A percentile compares a stretch with the other conserved stretches of the same genome.
phyloP scores from a whole-genome alignment of 2,113 vertebrate species.

The Oplegnathus fasciatus region DNA sequence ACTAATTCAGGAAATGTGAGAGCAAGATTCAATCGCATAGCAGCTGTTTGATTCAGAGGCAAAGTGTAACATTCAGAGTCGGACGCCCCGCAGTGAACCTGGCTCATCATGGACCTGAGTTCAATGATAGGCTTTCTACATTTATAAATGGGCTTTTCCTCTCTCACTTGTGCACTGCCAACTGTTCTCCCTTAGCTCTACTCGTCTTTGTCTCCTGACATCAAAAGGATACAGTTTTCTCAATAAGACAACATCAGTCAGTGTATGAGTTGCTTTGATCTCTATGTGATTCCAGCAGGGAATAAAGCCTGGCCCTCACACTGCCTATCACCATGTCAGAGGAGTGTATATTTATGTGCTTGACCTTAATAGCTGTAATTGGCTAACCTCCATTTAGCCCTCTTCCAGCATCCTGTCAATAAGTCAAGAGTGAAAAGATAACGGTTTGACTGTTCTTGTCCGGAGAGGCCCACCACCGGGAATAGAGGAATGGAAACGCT shows the following conservation, averaged over 20 bases:
- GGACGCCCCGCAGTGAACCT: constrained; percentile 46
- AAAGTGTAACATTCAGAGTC: constrained; percentile 4
- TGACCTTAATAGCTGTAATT: constrained; percentile 75
- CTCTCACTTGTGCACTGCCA: constrained; percentile 45
- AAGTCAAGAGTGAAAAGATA: constrained; percentile 69
- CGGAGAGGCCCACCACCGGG: constrained; percentile 43
- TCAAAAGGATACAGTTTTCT: constrained; percentile 60
- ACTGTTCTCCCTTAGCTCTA: constrained; percentile 50
- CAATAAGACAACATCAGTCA: constrained; percentile 54
- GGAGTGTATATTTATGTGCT: constrained; percentile 67
- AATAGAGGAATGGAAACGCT: constrained; percentile 44
- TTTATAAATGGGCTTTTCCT: constrained; percentile 62
- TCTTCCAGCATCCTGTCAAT: constrained; percentile 70
- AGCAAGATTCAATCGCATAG: constrained; percentile 21
- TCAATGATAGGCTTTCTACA: constrained; percentile 51
- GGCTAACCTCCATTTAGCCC: constrained; percentile 68
- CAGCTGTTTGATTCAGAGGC: constrained; percentile 27
- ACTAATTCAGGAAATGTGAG: constrained; percentile 19
- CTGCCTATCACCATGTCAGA: constrained; percentile 61
- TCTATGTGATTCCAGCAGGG: constrained; percentile 43
- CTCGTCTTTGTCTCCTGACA: constrained; percentile 60
- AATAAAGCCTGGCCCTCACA: constrained; percentile 36
- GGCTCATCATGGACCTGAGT: constrained; percentile 46
- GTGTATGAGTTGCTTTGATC: constrained; percentile 63
- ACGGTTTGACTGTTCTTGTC: constrained; percentile 66